A percentile compares a stretch with the other conserved stretches of the same genome.
These are phyloP conservation scores for Diogma glabrata DNA, from an alignment of 2,888 invertebrate species.

Conservation along the genomic window DNA sequence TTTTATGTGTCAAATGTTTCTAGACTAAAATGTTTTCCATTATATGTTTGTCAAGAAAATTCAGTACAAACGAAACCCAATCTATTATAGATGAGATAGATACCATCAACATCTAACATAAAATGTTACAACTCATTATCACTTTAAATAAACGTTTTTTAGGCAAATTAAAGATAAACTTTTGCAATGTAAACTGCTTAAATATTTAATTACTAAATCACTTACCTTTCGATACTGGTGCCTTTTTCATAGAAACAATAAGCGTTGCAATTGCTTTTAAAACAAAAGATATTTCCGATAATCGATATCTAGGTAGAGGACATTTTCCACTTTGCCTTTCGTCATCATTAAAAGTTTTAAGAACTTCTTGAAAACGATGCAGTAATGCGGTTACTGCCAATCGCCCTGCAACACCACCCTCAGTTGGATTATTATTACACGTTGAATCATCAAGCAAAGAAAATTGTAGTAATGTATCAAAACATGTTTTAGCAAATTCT, in stretches of 20 bases:
- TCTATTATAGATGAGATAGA: too few species aligned
- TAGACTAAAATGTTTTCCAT: too few species aligned
- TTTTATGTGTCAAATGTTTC: too few species aligned
- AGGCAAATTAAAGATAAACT: too few species aligned
- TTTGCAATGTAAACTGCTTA: too few species aligned
- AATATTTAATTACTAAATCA: conserved; percentile 8
- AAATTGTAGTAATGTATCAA: conserved; percentile 90
- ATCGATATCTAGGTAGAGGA: conserved; percentile 77
- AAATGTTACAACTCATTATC: too few species aligned
- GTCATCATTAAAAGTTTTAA: conserved; percentile 76
- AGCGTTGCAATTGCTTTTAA: conserved; percentile 88
- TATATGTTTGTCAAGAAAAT: too few species aligned
- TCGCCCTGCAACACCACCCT: conserved; percentile 54
- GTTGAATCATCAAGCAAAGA: conserved; percentile 63
- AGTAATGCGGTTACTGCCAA: conserved; percentile 85
- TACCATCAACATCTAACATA: too few species aligned
- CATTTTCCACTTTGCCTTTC: conserved; percentile 74
- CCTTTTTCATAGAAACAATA: conserved; percentile 84
- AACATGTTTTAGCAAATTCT: conserved; percentile 93
- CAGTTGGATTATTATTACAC: conserved; percentile 21
- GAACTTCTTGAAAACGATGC: conserved; percentile 85
- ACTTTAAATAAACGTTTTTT: too few species aligned
- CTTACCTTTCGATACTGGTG: conserved; percentile 72
- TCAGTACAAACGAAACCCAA: too few species aligned
- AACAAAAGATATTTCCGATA: conserved; percentile 93